Conservation (phyloP, 2,797 vertebrate genomes). For the Diplodus puntazzo region DNA sequence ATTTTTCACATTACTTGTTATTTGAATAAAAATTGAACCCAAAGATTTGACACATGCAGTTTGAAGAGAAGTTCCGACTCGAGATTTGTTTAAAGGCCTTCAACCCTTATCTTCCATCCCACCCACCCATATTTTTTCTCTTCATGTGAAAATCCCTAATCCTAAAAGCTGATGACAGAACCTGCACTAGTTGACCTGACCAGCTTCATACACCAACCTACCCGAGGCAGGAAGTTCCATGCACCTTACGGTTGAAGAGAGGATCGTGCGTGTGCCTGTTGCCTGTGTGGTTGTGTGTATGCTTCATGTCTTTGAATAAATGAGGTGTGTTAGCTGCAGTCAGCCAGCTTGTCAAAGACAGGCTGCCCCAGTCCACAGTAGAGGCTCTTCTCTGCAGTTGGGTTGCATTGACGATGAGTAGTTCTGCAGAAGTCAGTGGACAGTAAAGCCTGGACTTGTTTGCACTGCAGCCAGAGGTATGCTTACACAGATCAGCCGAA, state of each 20-base stretch:
- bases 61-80: not conserved
- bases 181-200: constrained; percentile 8
- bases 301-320: constrained; percentile 68
- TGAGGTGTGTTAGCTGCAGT: constrained; percentile 84
- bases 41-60: not conserved
- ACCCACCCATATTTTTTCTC: not conserved
- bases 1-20: not conserved
- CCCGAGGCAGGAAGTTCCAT: constrained; percentile 55
- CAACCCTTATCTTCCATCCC: not conserved
- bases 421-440: constrained; percentile 99
- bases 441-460: constrained; percentile 99
- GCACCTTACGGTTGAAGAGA: constrained; percentile 60
- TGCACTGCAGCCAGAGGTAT: constrained; percentile 97
- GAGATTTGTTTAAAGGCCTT: not conserved
- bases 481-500: constrained; percentile 94
- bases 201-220: constrained; percentile 30
- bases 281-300: constrained; percentile 67
- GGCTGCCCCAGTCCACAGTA: constrained; percentile 87
- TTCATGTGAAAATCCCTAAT: not conserved
- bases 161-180: constrained; percentile 1
- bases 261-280: constrained; percentile 70
- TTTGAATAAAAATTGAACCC: not conserved
- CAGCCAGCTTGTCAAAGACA: constrained; percentile 82
- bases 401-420: constrained; percentile 99
- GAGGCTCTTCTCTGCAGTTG: constrained; percentile 98